Base-by-base conservation (phyloP, 2,113 vertebrate species). In the Oncorhynchus kisutch region DNA sequence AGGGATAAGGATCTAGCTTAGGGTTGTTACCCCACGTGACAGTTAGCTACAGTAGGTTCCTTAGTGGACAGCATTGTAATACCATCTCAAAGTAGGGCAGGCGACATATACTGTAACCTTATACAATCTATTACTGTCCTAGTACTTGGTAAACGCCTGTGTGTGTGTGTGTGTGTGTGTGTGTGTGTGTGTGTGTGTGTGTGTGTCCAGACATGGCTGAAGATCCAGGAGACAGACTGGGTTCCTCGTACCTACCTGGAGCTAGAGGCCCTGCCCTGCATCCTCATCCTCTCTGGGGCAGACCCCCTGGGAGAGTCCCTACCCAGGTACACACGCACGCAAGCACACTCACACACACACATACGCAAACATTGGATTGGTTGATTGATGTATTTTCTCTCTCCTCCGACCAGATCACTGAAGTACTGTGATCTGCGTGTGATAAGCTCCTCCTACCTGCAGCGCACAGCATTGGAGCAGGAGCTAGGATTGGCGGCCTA, bases 351-450 rank as follows among this genome's bases (percentile, higher is more conserved):
- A 39, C 31, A 34, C 34, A 34, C 9, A 45, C 39, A 45, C 39
- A 45, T 11, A 11, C 9, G 8, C 39, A 45, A 11, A 45, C 39
- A 45, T 45, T 45, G 39, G 39, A 34, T 3, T 45, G 39, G 8
- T 45, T 45, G 39, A 45, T 45, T 45, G 8, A 45, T 45, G 39
- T 45, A 45, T 45, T 11, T 45, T 45, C 39, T 45, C 39, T 45
- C 2, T 11, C 39, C 39, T 76, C 67, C 71, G 16, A 54, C 69
- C 81, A 99, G 98, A 87, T 99, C 98, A 18, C 74, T 99, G 88
- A 95, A 97, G 82, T 98, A 98, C 88, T 99, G 97, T 80, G 97
- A 99, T 87, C 93, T 99, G 51, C 94, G 97, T 68, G 92, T 99
- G 76, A 95, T 98, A 81, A 98, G 96, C 88, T 96, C 95, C 9